phyloP scores from a whole-genome alignment of 2,113 vertebrate species.

The Rhinogobius similis region DNA sequence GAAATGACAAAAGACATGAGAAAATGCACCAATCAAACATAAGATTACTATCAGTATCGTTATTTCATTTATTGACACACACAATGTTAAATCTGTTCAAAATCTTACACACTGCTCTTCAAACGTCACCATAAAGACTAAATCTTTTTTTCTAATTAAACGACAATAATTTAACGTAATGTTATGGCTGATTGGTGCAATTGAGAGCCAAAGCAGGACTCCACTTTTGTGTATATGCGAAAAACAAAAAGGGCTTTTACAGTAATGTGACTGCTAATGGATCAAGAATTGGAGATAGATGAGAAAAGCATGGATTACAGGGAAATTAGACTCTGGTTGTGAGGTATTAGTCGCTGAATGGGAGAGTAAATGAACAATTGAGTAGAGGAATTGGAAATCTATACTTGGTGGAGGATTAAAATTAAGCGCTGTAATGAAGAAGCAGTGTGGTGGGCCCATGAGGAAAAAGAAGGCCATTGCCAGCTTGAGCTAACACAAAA shows the following conservation, averaged over 20 bases:
- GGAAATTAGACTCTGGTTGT: slow-evolving; percentile 57
- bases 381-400: slow-evolving; percentile 65
- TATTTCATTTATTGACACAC: neutral
- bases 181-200: neutral
- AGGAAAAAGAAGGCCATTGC: slow-evolving; percentile 42
- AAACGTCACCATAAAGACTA: too few species aligned
- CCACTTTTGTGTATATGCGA: slow-evolving; percentile 41
- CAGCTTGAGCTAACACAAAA: slow-evolving; percentile 58
- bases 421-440: slow-evolving; percentile 47
- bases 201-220: slow-evolving; percentile 22
- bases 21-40: neutral
- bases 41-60: neutral
- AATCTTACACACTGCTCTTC: neutral
- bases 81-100: neutral
- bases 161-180: neutral
- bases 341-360: slow-evolving; percentile 57
- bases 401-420: slow-evolving; percentile 60
- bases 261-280: slow-evolving; percentile 51
- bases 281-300: slow-evolving; percentile 48
- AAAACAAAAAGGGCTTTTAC: slow-evolving; percentile 32
- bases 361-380: slow-evolving; percentile 63
- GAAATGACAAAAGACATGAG: neutral
- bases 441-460: slow-evolving; percentile 28
- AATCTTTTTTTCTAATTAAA: too few species aligned
- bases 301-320: slow-evolving; percentile 54